Evolutionary conservation across 2,797 vertebrate species (phyloP).

Genomic region (Malurus splendens): DNA sequence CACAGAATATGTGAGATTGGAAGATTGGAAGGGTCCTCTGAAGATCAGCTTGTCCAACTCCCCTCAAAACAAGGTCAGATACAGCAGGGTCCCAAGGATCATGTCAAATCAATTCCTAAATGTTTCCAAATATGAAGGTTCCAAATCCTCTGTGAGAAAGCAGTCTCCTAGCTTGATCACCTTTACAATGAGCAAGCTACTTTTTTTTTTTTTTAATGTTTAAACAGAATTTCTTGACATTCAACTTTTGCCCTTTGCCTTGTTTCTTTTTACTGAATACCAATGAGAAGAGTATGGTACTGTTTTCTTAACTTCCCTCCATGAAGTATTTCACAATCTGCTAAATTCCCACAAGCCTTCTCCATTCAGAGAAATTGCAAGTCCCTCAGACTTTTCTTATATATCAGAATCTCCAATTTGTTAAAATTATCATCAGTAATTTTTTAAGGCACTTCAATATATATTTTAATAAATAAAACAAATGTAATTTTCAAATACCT

Average conservation of each 20-base stretch:
- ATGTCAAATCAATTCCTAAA: not conserved
- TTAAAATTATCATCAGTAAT: not conserved
- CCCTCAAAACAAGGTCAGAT: not conserved
- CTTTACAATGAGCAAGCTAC: rapidly evolving
- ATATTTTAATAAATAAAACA: not conserved
- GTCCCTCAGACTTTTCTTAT: not conserved
- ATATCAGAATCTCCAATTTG: not conserved
- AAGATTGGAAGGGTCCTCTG: not conserved
- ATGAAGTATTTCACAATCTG: not conserved
- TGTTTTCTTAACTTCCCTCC: not conserved
- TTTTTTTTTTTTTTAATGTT: not conserved
- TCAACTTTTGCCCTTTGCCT: not conserved
- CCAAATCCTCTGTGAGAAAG: not conserved
- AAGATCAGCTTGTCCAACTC: not conserved
- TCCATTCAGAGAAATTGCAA: not conserved
- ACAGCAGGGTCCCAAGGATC: not conserved
- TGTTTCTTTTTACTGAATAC: not conserved
- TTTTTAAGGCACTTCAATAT: not conserved
- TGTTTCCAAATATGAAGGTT: not conserved
- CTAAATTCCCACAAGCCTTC: not conserved
- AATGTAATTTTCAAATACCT: not conserved
- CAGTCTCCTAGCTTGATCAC: not conserved
- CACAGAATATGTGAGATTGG: not conserved
- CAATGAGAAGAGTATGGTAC: not conserved
- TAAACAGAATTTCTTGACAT: not conserved